A percentile compares a stretch with the other conserved stretches of the same genome.
These are phyloP conservation scores for Nibea albiflora DNA, from an alignment of 2,113 vertebrate genomes.

Conservation along the genomic window DNA sequence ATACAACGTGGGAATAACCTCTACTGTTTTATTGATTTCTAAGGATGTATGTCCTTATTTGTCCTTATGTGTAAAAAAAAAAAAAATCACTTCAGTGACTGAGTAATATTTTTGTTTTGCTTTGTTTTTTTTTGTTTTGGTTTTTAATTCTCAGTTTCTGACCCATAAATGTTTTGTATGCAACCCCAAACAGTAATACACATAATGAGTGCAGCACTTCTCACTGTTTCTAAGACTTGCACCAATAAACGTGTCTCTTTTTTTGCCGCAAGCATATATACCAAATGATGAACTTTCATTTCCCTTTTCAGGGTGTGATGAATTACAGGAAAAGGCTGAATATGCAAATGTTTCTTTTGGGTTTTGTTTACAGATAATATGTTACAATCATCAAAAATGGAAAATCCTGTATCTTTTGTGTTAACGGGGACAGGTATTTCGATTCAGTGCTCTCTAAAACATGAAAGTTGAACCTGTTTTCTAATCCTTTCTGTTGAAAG, in stretches of 20 bases:
- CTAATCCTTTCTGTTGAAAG: background rate
- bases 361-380: background rate
- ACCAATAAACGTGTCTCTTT: background rate
- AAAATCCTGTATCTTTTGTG: background rate
- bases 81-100: background rate
- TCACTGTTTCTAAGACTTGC: background rate
- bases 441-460: background rate
- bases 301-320: constrained; percentile 10
- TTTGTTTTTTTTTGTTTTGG: too few relatives aligned
- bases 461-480: background rate
- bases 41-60: background rate
- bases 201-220: background rate
- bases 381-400: background rate
- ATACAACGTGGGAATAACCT: background rate
- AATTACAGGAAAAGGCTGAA: constrained; percentile 9
- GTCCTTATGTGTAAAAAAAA: background rate
- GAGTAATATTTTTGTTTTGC: too few relatives aligned
- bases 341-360: constrained; percentile 2
- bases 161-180: background rate
- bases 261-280: background rate
- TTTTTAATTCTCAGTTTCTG: background rate
- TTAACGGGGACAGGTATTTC: too few relatives aligned
- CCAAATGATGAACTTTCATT: constrained; percentile 37
- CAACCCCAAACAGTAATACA: background rate
- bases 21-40: background rate